These are phyloP conservation scores for Clistopyga incitator DNA, from an alignment of 2,888 invertebrate genomes.

Conservation along the genomic window DNA sequence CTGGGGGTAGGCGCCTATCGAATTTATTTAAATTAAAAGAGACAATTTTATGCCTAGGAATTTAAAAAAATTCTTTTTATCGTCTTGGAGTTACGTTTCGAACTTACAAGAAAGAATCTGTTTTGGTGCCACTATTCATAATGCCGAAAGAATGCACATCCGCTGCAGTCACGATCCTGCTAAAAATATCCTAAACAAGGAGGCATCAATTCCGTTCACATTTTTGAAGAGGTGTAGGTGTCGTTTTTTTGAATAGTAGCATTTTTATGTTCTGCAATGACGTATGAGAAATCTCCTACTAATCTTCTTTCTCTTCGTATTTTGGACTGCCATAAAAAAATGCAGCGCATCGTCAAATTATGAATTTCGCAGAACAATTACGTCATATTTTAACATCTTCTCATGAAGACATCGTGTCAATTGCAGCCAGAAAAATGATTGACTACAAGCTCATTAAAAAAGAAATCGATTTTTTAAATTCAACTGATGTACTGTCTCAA, in stretches of 20 bases:
- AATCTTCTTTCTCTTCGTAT: too few relatives aligned
- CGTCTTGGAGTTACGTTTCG: not conserved
- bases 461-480: too few relatives aligned
- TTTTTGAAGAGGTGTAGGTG: not conserved
- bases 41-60: not conserved
- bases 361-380: not conserved
- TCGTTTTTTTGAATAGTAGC: not conserved
- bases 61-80: not conserved
- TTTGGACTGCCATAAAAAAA: too few relatives aligned
- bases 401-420: not conserved
- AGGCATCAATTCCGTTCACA: not conserved
- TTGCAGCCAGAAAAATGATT: too few relatives aligned
- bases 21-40: not conserved
- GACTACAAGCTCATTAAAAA: too few relatives aligned
- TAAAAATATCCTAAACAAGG: not conserved
- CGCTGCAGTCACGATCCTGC: not conserved
- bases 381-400: not conserved
- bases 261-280: not conserved
- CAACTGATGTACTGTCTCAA: too few relatives aligned
- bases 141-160: not conserved
- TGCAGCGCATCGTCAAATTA: too few relatives aligned
- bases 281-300: too few relatives aligned
- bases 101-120: not conserved
- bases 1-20: not conserved
- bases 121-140: not conserved